A percentile compares a stretch with the other conserved stretches of the same genome.
phyloP scores from a whole-genome alignment of 2,797 vertebrate genomes.

The Rhinichthys osculus region DNA sequence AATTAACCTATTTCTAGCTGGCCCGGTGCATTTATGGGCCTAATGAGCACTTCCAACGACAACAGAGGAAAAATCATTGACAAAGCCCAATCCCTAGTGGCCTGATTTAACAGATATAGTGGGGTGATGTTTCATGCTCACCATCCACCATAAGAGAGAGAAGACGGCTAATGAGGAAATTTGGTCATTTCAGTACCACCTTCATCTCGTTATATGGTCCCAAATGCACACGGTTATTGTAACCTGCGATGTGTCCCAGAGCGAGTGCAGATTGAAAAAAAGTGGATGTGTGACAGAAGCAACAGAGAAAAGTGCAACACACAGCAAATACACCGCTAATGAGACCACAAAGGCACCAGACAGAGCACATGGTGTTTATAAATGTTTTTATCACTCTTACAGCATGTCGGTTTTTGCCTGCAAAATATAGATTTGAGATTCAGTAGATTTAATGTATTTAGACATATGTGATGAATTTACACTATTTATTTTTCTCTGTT shows the following conservation, averaged over 20 bases:
- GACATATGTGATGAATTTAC: neutral
- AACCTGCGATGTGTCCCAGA: conserved; percentile 48
- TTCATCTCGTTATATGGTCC: conserved; percentile 54
- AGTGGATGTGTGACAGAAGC: conserved; percentile 38
- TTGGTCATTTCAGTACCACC: conserved; percentile 51
- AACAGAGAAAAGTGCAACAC: conserved; percentile 33
- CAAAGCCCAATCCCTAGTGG: conserved; percentile 60
- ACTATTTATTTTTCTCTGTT: neutral
- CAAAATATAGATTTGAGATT: conserved; percentile 13
- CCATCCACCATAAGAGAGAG: conserved; percentile 39
- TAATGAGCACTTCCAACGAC: conserved; percentile 71
- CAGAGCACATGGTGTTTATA: conserved; percentile 26
- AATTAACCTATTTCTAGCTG: conserved; percentile 81
- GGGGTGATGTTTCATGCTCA: conserved; percentile 56
- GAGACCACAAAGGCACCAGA: conserved; percentile 7
- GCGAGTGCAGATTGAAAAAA: conserved; percentile 15
- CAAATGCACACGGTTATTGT: conserved; percentile 54
- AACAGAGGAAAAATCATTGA: conserved; percentile 70
- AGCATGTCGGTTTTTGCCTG: neutral
- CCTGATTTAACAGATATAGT: conserved; percentile 65
- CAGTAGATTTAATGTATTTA: neutral
- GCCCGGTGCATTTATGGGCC: conserved; percentile 71
- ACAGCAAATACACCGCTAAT: conserved; percentile 23
- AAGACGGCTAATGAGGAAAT: conserved; percentile 56
- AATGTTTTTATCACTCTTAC: conserved; percentile 20